These are phyloP conservation scores for Xiphorhynchus erythropygius DNA, from an alignment of 2,797 vertebrate species.

Conservation along the genomic window DNA sequence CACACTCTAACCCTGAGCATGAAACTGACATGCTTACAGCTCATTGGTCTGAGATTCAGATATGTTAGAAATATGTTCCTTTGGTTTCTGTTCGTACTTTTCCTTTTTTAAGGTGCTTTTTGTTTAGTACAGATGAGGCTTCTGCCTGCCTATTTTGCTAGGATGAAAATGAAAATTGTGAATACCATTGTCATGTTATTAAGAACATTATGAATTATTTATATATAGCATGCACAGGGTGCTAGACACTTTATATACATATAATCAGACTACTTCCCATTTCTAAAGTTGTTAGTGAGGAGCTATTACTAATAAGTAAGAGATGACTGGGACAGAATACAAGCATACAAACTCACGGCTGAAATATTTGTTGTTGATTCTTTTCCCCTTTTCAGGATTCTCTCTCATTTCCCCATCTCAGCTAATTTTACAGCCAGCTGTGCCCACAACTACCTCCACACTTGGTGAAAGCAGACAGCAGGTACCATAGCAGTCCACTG, in stretches of 20 bases:
- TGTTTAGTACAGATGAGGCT: not conserved
- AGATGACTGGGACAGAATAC: not conserved
- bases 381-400: not conserved
- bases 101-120: not conserved
- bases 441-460: not conserved
- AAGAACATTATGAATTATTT: conserved; percentile 43
- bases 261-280: not conserved
- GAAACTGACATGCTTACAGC: not conserved
- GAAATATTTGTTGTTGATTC: not conserved
- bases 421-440: not conserved
- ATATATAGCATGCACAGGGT: not conserved
- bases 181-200: conserved; percentile 19
- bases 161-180: conserved; percentile 19
- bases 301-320: not conserved
- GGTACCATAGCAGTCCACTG: not conserved
- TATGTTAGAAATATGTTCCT: not conserved
- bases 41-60: not conserved
- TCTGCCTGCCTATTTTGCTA: not conserved
- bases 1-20: not conserved
- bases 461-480: not conserved
- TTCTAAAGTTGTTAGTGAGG: not conserved
- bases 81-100: not conserved
- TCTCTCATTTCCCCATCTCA: not conserved
- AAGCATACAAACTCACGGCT: not conserved
- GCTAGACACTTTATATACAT: conserved; percentile 12